Evolutionary conservation across 2,113 vertebrate genomes (phyloP).

Genomic region (Pterocles gutturalis): DNA sequence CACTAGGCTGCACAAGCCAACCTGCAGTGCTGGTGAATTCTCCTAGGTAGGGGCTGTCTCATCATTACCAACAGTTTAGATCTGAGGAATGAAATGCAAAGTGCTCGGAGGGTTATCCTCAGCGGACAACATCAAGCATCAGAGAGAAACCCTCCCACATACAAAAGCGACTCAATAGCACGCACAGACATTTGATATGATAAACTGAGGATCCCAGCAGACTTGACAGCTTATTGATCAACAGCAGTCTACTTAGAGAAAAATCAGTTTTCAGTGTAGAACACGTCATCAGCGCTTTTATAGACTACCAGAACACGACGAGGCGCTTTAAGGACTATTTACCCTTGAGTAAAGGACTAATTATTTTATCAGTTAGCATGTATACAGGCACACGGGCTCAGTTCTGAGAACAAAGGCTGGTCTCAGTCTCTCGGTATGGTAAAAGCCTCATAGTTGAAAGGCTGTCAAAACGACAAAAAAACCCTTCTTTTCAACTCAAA

Average conservation of each 20-base stretch:
- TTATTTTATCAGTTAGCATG: background rate
- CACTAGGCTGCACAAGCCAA: background rate
- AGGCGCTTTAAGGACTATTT: background rate
- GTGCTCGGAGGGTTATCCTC: background rate
- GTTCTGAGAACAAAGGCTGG: background rate
- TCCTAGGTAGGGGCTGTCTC: background rate
- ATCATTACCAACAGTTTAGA: background rate
- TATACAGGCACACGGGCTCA: background rate
- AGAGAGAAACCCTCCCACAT: background rate
- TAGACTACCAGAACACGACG: background rate
- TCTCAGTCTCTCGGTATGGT: background rate
- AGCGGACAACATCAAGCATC: background rate
- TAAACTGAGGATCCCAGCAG: background rate
- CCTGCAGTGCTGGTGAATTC: background rate
- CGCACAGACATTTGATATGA: background rate
- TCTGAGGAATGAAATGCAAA: background rate
- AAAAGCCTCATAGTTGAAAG: background rate
- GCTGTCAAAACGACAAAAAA: background rate
- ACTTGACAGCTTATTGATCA: background rate
- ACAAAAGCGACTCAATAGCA: rapidly evolving
- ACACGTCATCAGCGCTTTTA: background rate
- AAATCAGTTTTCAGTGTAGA: background rate
- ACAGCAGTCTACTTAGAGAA: background rate
- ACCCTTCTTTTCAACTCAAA: background rate
- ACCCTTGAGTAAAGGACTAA: background rate